Evolutionary conservation across 2,797 vertebrate genomes (phyloP), one percentile per base, ranked within the genome.

Genomic region (Microcaecilia unicolor): DNA sequence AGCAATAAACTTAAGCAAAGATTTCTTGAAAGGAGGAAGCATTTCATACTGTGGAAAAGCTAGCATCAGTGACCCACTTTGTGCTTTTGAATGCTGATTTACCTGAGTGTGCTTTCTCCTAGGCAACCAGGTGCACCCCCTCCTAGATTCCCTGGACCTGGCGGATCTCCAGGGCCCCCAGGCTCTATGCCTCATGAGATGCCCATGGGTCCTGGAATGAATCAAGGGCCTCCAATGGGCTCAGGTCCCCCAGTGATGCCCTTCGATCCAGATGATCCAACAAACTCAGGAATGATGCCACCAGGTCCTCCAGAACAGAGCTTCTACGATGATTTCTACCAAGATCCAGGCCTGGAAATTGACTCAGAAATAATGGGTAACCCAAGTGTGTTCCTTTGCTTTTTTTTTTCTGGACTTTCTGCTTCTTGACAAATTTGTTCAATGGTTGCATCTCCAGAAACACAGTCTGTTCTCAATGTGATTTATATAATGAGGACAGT

Each of bases 261-360:
- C 9, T 94, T 90, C 26, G 70, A 69, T 1, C 61, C 84, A 0
- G 84, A 78, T 3, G 91, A 92, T 5, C 85, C 83, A 10, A 83
- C 81, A 1, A 78, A 76, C 10, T 77, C 76, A 1, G 82, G 82
- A 12, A 75, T 81, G 45, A 80, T 90, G 67, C 80, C 81, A 1
- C 83, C 86, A 1, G 81, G 78, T 2, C 85, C 81, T 0, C 74
- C 83, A 3, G 63, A 70, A 2, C 85, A 70, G 20, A 88, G 83
- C 41, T 95, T 89, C 59, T 95, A 87, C 16, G 88, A 92, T 11
- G 83, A 76, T 49, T 94, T 91, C 66, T 94, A 88, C 72, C 91
- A 85, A 35, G 88, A 84, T 25, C 90, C 92, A 11, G 67, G 69
- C 10, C 62, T 89, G 69, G 72, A 78, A n/a, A 83, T 86, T 75